These are phyloP conservation scores for Eupithecia subfuscata DNA, from an alignment of 2,888 invertebrate genomes.

Conservation along the genomic window DNA sequence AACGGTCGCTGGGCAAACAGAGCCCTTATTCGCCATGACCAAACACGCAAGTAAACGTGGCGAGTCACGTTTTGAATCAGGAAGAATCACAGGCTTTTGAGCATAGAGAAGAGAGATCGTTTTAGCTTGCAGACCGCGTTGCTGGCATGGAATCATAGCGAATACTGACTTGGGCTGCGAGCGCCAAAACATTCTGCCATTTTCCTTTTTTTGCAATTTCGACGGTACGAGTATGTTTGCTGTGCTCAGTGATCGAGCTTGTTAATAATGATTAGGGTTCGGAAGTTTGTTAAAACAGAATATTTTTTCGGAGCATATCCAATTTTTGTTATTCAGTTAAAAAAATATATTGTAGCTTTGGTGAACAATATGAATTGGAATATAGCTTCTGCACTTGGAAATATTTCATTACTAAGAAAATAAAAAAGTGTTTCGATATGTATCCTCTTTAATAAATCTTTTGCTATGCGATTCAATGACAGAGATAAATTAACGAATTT, in stretches of 20 bases:
- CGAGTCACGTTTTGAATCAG: neutral
- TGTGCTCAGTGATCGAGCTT: slow-evolving; percentile 38
- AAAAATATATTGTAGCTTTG: neutral
- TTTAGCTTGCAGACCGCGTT: neutral
- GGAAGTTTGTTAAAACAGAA: slow-evolving; percentile 12
- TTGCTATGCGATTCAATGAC: slow-evolving; percentile 15
- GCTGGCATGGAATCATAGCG: neutral
- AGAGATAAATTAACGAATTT: slow-evolving; percentile 11
- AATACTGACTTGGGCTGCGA: slow-evolving; percentile 42
- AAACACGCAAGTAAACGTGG: neutral
- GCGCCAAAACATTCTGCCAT: slow-evolving; percentile 62
- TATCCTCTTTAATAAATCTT: slow-evolving; percentile 32
- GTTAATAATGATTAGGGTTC: slow-evolving; percentile 37
- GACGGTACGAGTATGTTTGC: slow-evolving; percentile 49
- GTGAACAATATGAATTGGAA: neutral
- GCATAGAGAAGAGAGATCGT: neutral
- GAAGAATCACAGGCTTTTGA: neutral
- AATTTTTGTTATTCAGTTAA: neutral
- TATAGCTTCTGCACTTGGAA: neutral
- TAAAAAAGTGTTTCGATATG: neutral
- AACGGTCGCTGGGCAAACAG: slow-evolving; percentile 64
- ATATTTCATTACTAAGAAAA: neutral
- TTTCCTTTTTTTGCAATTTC: slow-evolving; percentile 53
- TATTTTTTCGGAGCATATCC: slow-evolving; percentile 1
- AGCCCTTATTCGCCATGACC: slow-evolving; percentile 3